These are phyloP conservation scores for Diorhabda sublineata DNA, from an alignment of 1,140 invertebrate genomes.

Conservation along the genomic window DNA sequence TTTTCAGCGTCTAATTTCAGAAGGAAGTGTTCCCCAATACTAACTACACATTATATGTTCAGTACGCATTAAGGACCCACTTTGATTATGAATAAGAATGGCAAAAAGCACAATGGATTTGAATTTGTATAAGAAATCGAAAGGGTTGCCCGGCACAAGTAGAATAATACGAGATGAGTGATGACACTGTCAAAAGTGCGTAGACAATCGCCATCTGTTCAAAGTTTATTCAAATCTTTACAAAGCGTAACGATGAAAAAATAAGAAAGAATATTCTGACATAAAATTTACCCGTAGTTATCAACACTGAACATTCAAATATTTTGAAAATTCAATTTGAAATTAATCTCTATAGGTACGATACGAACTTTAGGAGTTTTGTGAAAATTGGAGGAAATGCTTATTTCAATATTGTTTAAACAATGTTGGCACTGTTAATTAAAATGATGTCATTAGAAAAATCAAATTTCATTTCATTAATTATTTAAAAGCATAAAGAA, in stretches of 20 bases:
- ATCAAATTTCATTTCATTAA: no score
- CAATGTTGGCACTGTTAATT: no score
- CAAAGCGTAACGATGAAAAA: not conserved
- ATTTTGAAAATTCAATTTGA: no score
- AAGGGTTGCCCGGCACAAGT: constrained; percentile 22
- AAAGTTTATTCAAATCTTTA: constrained; percentile 12
- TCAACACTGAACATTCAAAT: no score
- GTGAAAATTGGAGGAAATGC: no score
- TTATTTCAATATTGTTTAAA: no score
- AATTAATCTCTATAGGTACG: no score
- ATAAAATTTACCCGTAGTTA: no score
- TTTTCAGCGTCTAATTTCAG: constrained; percentile 15
- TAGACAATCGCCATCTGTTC: constrained; percentile 15
- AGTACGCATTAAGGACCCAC: constrained; percentile 20
- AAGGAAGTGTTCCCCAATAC: constrained; percentile 9
- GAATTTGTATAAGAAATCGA: constrained; percentile 33
- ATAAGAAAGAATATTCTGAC: no score
- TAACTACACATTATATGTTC: constrained; percentile 17
- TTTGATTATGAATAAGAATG: constrained; percentile 30
- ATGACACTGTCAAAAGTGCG: constrained; percentile 29
- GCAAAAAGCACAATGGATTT: constrained; percentile 27
- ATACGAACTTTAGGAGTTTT: no score
- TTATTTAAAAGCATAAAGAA: no score
- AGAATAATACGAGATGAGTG: constrained; percentile 28
- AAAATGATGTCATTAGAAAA: no score